phyloP scores from a whole-genome alignment of 2,113 vertebrate genomes.

The Nibea albiflora region DNA sequence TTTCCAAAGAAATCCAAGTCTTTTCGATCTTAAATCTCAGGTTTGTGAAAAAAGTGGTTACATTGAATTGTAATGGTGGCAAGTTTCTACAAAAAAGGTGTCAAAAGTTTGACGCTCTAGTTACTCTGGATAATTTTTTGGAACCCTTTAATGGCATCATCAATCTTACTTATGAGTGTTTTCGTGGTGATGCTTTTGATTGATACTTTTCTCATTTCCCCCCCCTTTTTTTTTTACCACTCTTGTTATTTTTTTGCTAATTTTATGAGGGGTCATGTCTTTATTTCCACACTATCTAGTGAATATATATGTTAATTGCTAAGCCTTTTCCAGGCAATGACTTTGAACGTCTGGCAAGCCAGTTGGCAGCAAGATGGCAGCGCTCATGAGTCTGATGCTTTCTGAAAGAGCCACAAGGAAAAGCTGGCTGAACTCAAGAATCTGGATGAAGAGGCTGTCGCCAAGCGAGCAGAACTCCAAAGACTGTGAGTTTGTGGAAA shows the following conservation, averaged over 20 bases:
- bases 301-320: neutral
- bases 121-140: constrained; percentile 1
- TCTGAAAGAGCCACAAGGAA: too few relatives aligned
- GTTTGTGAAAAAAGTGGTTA: neutral
- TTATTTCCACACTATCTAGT: too few relatives aligned
- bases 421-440: too few relatives aligned
- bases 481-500: too few relatives aligned
- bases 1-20: too few relatives aligned
- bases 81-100: neutral
- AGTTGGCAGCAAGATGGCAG: too few relatives aligned
- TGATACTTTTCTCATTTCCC: neutral
- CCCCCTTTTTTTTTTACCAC: neutral
- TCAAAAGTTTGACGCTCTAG: constrained; percentile 8
- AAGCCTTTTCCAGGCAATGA: too few relatives aligned
- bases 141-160: constrained; percentile 27
- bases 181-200: constrained; percentile 17
- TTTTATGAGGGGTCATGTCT: neutral
- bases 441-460: too few relatives aligned
- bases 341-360: too few relatives aligned
- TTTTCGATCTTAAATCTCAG: neutral
- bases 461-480: too few relatives aligned
- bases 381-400: too few relatives aligned
- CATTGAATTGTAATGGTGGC: neutral
- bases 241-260: neutral
- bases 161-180: constrained; percentile 19